These are phyloP conservation scores for Aethes cnicana DNA, from an alignment of 2,888 invertebrate genomes.

Conservation along the genomic window DNA sequence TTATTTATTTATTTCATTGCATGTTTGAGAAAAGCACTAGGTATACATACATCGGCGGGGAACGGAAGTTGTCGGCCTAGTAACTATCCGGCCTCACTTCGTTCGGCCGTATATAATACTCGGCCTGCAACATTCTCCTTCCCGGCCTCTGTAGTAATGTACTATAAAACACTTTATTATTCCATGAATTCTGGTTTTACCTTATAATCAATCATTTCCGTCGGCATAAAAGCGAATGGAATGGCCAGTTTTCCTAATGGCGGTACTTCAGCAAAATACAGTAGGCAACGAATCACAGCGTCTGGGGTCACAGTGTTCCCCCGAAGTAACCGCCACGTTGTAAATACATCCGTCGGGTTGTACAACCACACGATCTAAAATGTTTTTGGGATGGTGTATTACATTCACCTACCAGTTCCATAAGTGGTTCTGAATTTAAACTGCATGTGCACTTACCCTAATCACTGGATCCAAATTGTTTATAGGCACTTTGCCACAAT, in stretches of 20 bases:
- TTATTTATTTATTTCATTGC: too few relatives aligned
- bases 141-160: too few relatives aligned
- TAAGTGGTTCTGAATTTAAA: neutral
- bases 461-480: slow-evolving; percentile 76
- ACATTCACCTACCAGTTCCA: neutral
- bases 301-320: slow-evolving; percentile 56
- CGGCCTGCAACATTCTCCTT: too few relatives aligned
- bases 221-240: slow-evolving; percentile 74
- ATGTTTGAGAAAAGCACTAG: too few relatives aligned
- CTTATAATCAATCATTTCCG: slow-evolving; percentile 75
- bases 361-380: slow-evolving; percentile 70
- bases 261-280: slow-evolving; percentile 73
- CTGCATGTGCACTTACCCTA: slow-evolving; percentile 50
- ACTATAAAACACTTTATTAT: neutral
- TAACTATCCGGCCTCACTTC: too few relatives aligned
- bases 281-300: slow-evolving; percentile 60
- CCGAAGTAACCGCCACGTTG: slow-evolving; percentile 71
- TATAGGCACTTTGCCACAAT: slow-evolving; percentile 73
- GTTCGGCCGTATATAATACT: too few relatives aligned
- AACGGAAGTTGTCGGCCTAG: too few relatives aligned
- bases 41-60: too few relatives aligned
- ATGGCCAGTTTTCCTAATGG: slow-evolving; percentile 70
- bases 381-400: neutral
- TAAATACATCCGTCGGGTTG: slow-evolving; percentile 71
- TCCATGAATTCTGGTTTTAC: slow-evolving; percentile 38